Evolutionary conservation across 2,888 invertebrate species (phyloP).

Genomic region (Herminia tarsipennalis): DNA sequence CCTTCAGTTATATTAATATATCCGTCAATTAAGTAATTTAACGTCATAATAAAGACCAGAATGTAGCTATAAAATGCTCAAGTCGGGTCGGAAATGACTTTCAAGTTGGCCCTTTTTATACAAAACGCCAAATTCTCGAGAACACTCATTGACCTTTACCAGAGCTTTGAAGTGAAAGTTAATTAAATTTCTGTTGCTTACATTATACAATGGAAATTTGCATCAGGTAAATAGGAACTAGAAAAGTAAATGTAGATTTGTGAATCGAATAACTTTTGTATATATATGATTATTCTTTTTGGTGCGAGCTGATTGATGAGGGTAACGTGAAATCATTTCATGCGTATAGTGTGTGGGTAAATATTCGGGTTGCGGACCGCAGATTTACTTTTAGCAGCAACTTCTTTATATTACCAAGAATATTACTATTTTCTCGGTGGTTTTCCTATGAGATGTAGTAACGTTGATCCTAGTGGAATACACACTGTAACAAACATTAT

Average conservation of each 20-base stretch:
- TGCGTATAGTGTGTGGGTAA: conserved; percentile 20
- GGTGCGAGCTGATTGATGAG: conserved; percentile 40
- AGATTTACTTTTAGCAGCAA: conserved; percentile 20
- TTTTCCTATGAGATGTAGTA: conserved; percentile 1
- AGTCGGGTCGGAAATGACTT: conserved; percentile 64
- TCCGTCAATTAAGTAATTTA: conserved; percentile 66
- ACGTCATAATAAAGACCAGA: conserved; percentile 64
- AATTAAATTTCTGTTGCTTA: conserved; percentile 79
- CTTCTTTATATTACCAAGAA: conserved; percentile 7
- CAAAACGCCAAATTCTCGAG: conserved; percentile 62
- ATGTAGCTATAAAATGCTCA: conserved; percentile 62
- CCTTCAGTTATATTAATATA: conserved; percentile 52
- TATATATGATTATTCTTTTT: conserved; percentile 41
- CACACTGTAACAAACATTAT: conserved; percentile 7
- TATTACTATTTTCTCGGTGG: conserved; percentile 5
- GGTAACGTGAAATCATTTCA: conserved; percentile 39
- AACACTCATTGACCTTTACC: conserved; percentile 69
- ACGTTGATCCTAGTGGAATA: conserved; percentile 1
- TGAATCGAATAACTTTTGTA: conserved; percentile 24
- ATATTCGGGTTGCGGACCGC: conserved; percentile 27
- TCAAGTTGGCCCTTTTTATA: conserved; percentile 68
- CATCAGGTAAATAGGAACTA: conserved; percentile 56
- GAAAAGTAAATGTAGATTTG: conserved; percentile 37
- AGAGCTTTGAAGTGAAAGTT: conserved; percentile 73
- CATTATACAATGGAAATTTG: conserved; percentile 74